Evolutionary conservation across 1,140 invertebrate genomes (phyloP).

Genomic region (Luehdorfia chinensis): DNA sequence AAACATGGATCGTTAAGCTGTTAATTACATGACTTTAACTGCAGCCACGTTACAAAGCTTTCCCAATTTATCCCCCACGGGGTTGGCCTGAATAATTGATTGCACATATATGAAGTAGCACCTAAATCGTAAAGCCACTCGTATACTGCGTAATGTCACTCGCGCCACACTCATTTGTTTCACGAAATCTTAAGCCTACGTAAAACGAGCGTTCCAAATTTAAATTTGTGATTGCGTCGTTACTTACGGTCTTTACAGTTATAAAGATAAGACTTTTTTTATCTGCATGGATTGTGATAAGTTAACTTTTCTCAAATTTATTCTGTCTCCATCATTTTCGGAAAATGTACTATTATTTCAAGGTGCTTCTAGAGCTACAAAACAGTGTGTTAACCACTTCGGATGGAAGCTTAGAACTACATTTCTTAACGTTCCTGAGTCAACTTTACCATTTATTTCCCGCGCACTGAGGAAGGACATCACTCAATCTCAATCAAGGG

Average conservation of each 20-base stretch:
- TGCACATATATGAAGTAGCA: conserved; percentile 6
- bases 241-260: neutral
- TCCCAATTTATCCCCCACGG: conserved; percentile 1
- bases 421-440: too few relatives aligned
- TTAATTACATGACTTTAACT: conserved; percentile 3
- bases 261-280: conserved; percentile 4
- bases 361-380: too few relatives aligned
- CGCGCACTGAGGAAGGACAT: too few relatives aligned
- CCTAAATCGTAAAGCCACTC: conserved; percentile 11
- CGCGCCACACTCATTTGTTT: too few relatives aligned
- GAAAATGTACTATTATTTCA: neutral
- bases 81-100: conserved; percentile 16
- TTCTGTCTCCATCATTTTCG: neutral
- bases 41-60: conserved; percentile 6
- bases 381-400: too few relatives aligned
- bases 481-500: too few relatives aligned
- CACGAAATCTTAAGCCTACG: neutral
- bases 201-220: conserved; percentile 7
- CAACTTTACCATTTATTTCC: too few relatives aligned
- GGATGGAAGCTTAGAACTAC: too few relatives aligned
- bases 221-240: conserved; percentile 2
- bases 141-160: conserved; percentile 5
- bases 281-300: conserved; percentile 9
- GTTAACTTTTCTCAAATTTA: conserved; percentile 1
- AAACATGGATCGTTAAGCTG: neutral